These are phyloP conservation scores for Plebejus melissa DNA, from an alignment of 2,888 invertebrate species.

Conservation along the genomic window DNA sequence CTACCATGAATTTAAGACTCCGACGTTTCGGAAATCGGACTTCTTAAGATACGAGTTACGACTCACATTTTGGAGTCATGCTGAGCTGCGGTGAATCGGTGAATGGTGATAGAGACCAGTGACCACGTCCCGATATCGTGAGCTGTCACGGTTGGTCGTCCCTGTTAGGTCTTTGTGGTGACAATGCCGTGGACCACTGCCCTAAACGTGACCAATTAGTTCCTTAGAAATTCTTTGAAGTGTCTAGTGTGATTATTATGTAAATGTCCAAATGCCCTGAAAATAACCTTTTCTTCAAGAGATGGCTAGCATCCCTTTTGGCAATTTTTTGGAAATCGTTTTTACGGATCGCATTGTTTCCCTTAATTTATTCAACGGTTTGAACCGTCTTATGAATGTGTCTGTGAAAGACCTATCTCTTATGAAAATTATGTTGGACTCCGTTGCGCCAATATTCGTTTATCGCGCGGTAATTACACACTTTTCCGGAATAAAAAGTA, in stretches of 20 bases:
- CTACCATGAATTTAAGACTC: neutral
- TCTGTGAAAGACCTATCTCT: too few relatives aligned
- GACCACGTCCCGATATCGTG: conserved; percentile 1
- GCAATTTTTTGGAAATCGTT: neutral
- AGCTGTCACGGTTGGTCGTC: neutral
- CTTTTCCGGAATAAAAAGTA: too few relatives aligned
- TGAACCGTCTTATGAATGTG: too few relatives aligned
- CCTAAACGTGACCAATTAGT: neutral
- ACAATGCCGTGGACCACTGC: neutral
- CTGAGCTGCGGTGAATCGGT: neutral
- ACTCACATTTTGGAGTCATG: neutral
- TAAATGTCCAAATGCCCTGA: neutral
- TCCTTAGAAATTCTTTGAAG: neutral
- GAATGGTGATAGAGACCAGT: neutral
- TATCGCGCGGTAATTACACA: too few relatives aligned
- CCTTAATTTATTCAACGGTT: too few relatives aligned
- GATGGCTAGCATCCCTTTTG: neutral
- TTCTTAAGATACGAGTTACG: neutral
- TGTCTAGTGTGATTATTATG: neutral
- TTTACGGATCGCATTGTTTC: neutral
- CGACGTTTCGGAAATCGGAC: neutral
- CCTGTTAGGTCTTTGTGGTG: neutral
- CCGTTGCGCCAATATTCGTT: too few relatives aligned
- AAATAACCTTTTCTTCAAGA: neutral
- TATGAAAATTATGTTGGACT: too few relatives aligned